Base-by-base conservation (phyloP, 2,888 invertebrate species). In the Aleiodes leptofemur region DNA sequence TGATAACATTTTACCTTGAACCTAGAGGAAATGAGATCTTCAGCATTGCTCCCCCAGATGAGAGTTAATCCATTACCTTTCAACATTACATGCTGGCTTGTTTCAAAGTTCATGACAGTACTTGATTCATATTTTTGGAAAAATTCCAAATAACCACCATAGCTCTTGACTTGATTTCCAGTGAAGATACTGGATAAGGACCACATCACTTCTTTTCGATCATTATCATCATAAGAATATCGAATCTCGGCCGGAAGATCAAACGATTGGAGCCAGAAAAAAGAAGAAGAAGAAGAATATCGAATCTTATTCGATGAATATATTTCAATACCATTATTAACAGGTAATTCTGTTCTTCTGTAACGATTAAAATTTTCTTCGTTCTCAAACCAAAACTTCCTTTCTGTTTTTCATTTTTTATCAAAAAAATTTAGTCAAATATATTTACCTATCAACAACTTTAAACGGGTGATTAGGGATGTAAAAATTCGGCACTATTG, bases 91-190 rank as follows among this genome's bases (percentile, higher is more conserved):
- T 98, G 97, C 59, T 93, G 94, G 85, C 6, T 7, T 96, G 96
- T 16, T 93, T 92, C 61, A 91, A 90, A 0, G 91, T 90, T 66
- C 88, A 84, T 1, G 92, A 92, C 91, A 7, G 91, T 89, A 69
- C 90, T 87, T 0, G 93, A 92, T 5, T 92, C 91, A 82, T 94
- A 96, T 75, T 92, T 91, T 83, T 97, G 94, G 0, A 94, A 94
- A 77, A 97, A 93, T 14, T 93, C 93, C 4, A 98, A 88, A 70
- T 92, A 91, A 0, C 98, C 98, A 0, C 97, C 97, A 86, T 98
- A 98, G 0, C 98, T 97, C 74, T 95, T 92, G 6, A 98, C 91
- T 90, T 96, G 91, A 85, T 95, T 94, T 56, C 95, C 95, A 86
- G 85, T 87, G 81, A 82, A 88, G 23, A 81, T 71, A 0, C 92